Conservation (phyloP, 2,797 vertebrate genomes). For the Jordanella pulchra region DNA sequence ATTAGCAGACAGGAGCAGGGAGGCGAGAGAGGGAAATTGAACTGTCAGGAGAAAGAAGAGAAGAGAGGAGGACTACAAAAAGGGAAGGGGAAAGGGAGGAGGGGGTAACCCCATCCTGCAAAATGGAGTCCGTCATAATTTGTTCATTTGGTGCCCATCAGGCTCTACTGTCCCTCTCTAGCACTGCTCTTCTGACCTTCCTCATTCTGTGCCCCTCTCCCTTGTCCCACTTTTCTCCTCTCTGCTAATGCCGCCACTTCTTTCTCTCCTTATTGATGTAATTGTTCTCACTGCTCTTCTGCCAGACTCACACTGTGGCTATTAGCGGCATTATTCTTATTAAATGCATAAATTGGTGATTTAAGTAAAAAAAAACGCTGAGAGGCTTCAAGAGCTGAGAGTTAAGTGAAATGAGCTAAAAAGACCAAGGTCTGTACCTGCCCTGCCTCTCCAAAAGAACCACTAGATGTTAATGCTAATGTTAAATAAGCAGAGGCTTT, state of each 20-base stretch:
- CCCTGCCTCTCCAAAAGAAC: slow-evolving; percentile 47
- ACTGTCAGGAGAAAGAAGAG: slow-evolving; percentile 99
- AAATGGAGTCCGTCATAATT: slow-evolving; percentile 99
- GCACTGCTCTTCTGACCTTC: slow-evolving; percentile 90
- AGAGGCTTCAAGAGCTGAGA: slow-evolving; percentile 27
- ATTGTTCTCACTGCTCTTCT: slow-evolving; percentile 20
- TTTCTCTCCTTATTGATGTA: slow-evolving; percentile 30
- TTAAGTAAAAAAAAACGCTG: slow-evolving; percentile 34
- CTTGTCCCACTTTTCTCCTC: slow-evolving; percentile 65
- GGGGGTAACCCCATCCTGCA: slow-evolving; percentile 99
- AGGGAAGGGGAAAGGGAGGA: slow-evolving; percentile 82
- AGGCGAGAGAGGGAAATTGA: slow-evolving; percentile 99
- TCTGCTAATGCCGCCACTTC: slow-evolving; percentile 40
- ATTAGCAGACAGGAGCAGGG: slow-evolving; percentile 99
- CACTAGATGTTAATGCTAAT: slow-evolving; percentile 73
- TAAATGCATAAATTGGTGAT: slow-evolving; percentile 56
- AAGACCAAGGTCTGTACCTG: slow-evolving; percentile 41
- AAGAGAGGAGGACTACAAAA: slow-evolving; percentile 95
- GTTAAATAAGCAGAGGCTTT: slow-evolving; percentile 82
- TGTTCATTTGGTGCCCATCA: slow-evolving; percentile 99
- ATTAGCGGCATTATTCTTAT: slow-evolving; percentile 53
- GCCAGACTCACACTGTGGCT: slow-evolving; percentile 16
- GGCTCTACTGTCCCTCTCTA: slow-evolving; percentile 96
- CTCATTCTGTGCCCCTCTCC: slow-evolving; percentile 74
- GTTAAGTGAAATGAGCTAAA: slow-evolving; percentile 46